A percentile compares a stretch with the other conserved stretches of the same genome.
phyloP scores from a whole-genome alignment of 2,888 invertebrate species.

The Itoplectis maculator region DNA sequence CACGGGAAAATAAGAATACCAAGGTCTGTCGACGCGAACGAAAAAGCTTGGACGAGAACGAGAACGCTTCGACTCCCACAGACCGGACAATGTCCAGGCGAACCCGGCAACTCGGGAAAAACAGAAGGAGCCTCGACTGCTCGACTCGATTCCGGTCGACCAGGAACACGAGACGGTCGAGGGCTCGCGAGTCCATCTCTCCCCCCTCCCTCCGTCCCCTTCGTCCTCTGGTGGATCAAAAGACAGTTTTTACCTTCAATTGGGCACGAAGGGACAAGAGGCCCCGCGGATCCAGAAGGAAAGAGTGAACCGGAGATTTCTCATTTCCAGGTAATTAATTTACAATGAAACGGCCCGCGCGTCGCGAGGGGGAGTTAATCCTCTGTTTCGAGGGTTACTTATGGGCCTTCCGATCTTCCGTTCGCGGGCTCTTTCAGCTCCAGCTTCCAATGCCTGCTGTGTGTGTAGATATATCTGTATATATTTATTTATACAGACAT shows the following conservation, averaged over 20 bases:
- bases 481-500: background rate
- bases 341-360: constrained; percentile 82
- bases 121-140: constrained; percentile 39
- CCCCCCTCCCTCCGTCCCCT: too few species aligned
- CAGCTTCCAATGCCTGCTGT: constrained; percentile 3
- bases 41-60: background rate
- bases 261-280: constrained; percentile 70
- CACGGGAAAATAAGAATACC: too few species aligned
- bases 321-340: constrained; percentile 85
- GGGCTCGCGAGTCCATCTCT: constrained; percentile 36
- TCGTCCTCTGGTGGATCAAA: constrained; percentile 75
- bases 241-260: constrained; percentile 82
- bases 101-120: background rate
- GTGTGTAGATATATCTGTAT: background rate
- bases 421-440: constrained; percentile 40
- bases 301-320: constrained; percentile 83
- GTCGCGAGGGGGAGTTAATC: constrained; percentile 74
- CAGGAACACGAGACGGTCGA: background rate
- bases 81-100: constrained; percentile 41
- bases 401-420: constrained; percentile 73
- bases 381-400: constrained; percentile 81
- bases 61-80: background rate
- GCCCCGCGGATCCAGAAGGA: constrained; percentile 67
- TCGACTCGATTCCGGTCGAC: background rate
- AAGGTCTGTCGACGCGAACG: background rate